Evolutionary conservation across 1,140 invertebrate species (phyloP).

Genomic region (Zaprionus nigranus): DNA sequence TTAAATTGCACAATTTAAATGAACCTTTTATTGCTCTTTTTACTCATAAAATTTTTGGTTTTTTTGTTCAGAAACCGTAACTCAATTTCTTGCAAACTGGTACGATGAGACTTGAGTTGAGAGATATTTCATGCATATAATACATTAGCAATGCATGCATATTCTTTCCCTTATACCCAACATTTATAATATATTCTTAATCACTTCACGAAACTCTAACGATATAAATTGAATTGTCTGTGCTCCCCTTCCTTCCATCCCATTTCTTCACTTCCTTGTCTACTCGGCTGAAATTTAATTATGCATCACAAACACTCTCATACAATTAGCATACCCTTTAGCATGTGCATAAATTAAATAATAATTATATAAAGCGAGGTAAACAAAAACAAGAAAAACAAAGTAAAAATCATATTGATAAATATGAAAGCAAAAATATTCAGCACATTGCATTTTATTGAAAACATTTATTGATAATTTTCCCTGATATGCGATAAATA

Average conservation of each 20-base stretch:
- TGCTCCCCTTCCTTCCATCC: background rate
- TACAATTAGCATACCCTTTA: slow-evolving; percentile 1
- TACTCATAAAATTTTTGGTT: too few relatives aligned
- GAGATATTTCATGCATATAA: too few relatives aligned
- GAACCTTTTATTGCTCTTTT: too few relatives aligned
- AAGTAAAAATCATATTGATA: background rate
- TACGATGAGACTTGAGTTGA: too few relatives aligned
- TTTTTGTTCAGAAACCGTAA: too few relatives aligned
- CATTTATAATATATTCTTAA: background rate
- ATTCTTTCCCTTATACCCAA: background rate
- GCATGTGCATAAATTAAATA: slow-evolving; percentile 7
- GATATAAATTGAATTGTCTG: background rate
- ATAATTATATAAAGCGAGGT: slow-evolving; percentile 2
- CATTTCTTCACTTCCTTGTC: background rate
- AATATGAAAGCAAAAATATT: slow-evolving; percentile 44
- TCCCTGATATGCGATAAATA: slow-evolving; percentile 28
- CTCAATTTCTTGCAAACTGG: too few relatives aligned
- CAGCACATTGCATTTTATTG: slow-evolving; percentile 40
- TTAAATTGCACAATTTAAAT: too few relatives aligned
- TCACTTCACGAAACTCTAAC: background rate
- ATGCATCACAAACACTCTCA: background rate
- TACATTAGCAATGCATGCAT: too few relatives aligned
- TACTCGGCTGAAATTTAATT: background rate
- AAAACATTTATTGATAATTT: slow-evolving; percentile 61
- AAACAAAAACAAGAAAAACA: background rate